Evolutionary conservation across 2,113 vertebrate species (phyloP).

Genomic region (Ramphastos sulfuratus): DNA sequence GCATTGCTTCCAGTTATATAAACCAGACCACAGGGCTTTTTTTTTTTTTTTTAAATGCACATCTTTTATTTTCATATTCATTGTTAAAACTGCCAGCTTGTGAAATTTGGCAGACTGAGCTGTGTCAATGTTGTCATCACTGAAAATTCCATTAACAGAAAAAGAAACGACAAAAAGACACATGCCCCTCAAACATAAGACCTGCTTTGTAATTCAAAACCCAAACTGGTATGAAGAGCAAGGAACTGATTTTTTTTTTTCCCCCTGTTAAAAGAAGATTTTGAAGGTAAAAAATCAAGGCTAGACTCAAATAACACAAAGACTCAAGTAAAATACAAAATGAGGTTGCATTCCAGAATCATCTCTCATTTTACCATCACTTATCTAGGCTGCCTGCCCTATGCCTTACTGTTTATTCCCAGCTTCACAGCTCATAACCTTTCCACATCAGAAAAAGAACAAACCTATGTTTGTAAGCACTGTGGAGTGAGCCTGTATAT

Average conservation of each 20-base stretch:
- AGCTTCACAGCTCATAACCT: neutral
- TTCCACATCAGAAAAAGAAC: neutral
- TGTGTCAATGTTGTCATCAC: neutral
- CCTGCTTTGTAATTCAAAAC: neutral
- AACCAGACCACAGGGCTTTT: neutral
- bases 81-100: neutral
- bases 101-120: neutral
- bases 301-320: neutral
- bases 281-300: neutral
- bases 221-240: neutral
- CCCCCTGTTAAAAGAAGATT: neutral
- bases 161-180: neutral
- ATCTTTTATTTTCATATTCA: constrained; percentile 14
- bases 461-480: neutral
- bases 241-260: neutral
- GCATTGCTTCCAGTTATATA: neutral
- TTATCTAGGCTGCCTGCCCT: neutral
- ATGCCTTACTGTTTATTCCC: neutral
- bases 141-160: neutral
- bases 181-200: neutral
- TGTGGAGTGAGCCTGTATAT: neutral
- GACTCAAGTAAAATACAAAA: neutral
- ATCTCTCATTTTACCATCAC: neutral
- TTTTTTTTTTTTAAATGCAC: neutral
- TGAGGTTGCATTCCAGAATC: neutral